Evolutionary conservation across 1,140 invertebrate genomes (phyloP), one percentile per base, ranked within the genome.

Genomic region (Rhizoglyphus robini): DNA sequence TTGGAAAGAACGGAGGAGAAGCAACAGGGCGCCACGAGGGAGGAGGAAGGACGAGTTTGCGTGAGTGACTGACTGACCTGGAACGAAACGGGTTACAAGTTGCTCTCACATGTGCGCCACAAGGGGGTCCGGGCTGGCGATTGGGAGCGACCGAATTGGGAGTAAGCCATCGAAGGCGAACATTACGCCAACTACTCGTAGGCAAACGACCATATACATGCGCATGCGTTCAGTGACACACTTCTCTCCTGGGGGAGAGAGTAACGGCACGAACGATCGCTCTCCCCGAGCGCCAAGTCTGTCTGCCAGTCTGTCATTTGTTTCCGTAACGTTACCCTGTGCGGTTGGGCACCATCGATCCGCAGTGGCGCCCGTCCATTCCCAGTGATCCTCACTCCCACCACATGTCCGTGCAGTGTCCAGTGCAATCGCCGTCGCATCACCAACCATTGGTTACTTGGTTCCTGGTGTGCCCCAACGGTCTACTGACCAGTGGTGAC

Each of bases 241-340:
- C 36, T 41, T 41, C 18, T 11, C 18, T 41, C 36, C 23, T 25
- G 51, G 31, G 51, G 15, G 51, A 54, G 51, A 54, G 51, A 54
- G 51, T 54, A 54, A 54, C 51, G 51, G 51, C 51, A 54, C 51
- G 51, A 20, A 54, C 23, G 23, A 32, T 54, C 20, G 51, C 8
- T 32, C 51, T 25, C 23, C 23, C 8, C 25, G 25, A 13, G 57
- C 25, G 47, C 4, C 20, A 5, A 49, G 15, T 49, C 38, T 41
- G 38, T 46, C 2, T 46, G 18, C 3, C 29, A 30, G 15, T 2
- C 15, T 60, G 58, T 29, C 58, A 60, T 60, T 60, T 27, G 58
- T 60, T 60, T 60, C 58, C 58, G 58, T 46, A 46, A 34, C 58
- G 58, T 60, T 60, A 60, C 58, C 58, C 58, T 60, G 58, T 60